phyloP scores from a whole-genome alignment of 2,113 vertebrate species.

The Bubalus kerabau region DNA sequence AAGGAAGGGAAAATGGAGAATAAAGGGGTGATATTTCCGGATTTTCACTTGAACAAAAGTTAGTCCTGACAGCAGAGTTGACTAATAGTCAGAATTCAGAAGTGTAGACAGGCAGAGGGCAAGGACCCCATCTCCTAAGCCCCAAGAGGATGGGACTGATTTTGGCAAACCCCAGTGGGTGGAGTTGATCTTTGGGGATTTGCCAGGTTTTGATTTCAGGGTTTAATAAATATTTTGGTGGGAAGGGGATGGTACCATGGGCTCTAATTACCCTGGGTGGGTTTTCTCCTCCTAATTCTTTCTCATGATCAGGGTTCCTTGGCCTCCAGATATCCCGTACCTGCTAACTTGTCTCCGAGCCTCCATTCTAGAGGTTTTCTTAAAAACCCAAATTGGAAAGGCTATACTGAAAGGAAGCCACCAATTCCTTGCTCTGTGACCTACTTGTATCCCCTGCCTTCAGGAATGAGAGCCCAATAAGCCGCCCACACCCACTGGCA shows the following conservation, averaged over 20 bases:
- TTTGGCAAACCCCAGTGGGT: not conserved
- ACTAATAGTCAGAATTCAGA: not conserved
- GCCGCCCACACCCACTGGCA: not conserved
- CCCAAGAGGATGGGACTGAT: not conserved
- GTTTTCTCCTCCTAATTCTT: not conserved
- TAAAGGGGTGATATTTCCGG: not conserved
- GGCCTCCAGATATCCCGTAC: too few species aligned
- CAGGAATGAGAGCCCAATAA: not conserved
- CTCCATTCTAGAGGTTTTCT: not conserved
- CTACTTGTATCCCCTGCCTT: not conserved
- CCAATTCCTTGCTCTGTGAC: not conserved
- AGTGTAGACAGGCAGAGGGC: not conserved
- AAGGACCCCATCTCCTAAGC: rapidly evolving
- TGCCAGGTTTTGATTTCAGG: not conserved
- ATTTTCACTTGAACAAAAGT: not conserved
- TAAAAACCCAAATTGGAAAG: not conserved
- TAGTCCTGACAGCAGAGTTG: not conserved
- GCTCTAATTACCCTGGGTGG: not conserved
- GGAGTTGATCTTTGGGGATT: not conserved
- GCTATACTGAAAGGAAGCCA: not conserved
- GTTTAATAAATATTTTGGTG: not conserved
- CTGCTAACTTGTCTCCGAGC: not conserved
- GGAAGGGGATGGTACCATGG: not conserved
- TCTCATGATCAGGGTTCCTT: not conserved
- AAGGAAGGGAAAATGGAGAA: not conserved